Evolutionary conservation across 92 coral and sea anemone genomes (phyloP), one percentile per base, ranked within the genome.

Genomic region (Chrysogorgia sp.): DNA sequence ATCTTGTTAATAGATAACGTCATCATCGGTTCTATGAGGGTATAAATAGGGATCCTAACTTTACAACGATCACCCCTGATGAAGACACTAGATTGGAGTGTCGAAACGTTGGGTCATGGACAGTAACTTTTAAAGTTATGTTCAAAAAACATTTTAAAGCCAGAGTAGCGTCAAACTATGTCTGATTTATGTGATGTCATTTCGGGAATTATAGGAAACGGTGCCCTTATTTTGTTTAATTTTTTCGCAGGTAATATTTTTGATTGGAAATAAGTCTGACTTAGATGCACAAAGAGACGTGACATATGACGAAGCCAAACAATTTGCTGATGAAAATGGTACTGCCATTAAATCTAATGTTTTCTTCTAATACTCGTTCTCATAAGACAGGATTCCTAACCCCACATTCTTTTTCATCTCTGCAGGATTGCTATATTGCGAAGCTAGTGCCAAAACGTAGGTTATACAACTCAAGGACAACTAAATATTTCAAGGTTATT

Each of bases 291-390:
- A 96, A 87, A 91, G 99, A 75, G 99, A 96, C 78, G 99, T 96
- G 17, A 96, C 99, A 0, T 96, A 91, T 67, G 99, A 96, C 79
- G 99, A 96, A 75, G 99, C 99, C 30, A 96, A 90, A 82, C 99
- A 91, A 74, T 96, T 96, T 86, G 99, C 99, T 13, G 99, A 96
- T 50, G 99, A 96, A 87, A 96, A 96, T 96, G 99, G 99, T 86
- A 75, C 34, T 12, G 22, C 65, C n/a, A n/a, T n/a, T 59, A n/a
- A 31, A 10, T 26, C 2, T 2, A 25, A 22, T 34, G 0, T 1
- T 25, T 6, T 3, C 41, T 13, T 20, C n/a, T 12, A 26, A 30
- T 47, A 13, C 40, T 37, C 43, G 10, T 47, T 47, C 2, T n/a
- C 15, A 15, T 7, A 47, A 47, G 53, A 47, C 5, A 47, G 7